Evolutionary conservation across 2,113 vertebrate genomes (phyloP).

Genomic region (Datnioides undecimradiatus): DNA sequence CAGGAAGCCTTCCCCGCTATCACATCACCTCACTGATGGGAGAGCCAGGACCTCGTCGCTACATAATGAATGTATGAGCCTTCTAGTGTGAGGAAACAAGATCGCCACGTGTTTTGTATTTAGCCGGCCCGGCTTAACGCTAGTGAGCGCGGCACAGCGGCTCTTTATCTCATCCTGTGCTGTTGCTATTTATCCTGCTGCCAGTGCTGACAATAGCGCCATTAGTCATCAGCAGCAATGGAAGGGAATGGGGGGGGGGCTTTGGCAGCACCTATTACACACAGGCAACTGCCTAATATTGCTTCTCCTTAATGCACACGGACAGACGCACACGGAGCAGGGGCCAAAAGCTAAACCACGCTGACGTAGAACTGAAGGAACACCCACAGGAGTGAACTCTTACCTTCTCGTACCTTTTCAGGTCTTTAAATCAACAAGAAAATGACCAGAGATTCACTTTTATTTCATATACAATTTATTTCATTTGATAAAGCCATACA

Average conservation of each 20-base stretch:
- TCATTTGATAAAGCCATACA: slow-evolving; percentile 85
- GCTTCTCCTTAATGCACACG: slow-evolving; percentile 63
- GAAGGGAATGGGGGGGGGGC: slow-evolving; percentile 22
- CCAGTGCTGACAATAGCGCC: slow-evolving; percentile 75
- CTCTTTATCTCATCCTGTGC: slow-evolving; percentile 79
- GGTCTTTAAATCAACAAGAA: slow-evolving; percentile 2
- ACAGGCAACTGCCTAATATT: slow-evolving; percentile 55
- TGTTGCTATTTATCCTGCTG: slow-evolving; percentile 85
- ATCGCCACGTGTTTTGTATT: slow-evolving; percentile 71
- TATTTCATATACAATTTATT: slow-evolving; percentile 83
- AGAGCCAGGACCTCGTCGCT: slow-evolving; percentile 52
- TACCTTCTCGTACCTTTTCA: neutral
- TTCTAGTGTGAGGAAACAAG: slow-evolving; percentile 48
- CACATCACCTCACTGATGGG: slow-evolving; percentile 37
- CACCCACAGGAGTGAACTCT: neutral
- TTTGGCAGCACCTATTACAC: slow-evolving; percentile 71
- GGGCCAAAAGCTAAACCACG: slow-evolving; percentile 19
- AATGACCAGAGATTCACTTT: neutral
- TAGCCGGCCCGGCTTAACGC: slow-evolving; percentile 61
- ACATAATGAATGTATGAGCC: slow-evolving; percentile 70
- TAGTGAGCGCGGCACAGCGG: slow-evolving; percentile 42
- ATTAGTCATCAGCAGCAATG: slow-evolving; percentile 79
- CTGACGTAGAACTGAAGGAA: neutral
- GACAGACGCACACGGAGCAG: slow-evolving; percentile 34
- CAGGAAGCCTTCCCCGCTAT: slow-evolving; percentile 52